Evolutionary conservation across 2,888 invertebrate genomes (phyloP).

Genomic region (Desoria tigrina): DNA sequence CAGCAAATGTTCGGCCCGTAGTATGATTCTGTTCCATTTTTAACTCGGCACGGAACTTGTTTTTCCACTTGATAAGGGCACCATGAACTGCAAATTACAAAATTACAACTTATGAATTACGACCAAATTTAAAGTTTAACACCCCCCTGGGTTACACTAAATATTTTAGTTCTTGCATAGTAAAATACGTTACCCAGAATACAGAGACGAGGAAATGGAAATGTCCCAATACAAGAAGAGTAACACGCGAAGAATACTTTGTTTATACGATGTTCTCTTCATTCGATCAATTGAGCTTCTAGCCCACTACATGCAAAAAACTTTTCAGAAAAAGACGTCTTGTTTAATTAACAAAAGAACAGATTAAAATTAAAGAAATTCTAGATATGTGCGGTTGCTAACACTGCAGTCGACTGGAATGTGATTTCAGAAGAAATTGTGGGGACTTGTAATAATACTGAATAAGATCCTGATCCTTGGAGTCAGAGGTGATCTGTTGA

Average conservation of each 20-base stretch:
- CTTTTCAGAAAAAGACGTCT: background rate
- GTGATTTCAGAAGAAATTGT: too few species aligned
- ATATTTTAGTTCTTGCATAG: background rate
- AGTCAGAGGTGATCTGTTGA: background rate
- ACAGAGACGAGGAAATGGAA: slow-evolving; percentile 18
- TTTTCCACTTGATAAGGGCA: slow-evolving; percentile 48
- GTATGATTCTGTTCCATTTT: slow-evolving; percentile 50
- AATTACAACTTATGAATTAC: background rate
- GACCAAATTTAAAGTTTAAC: too few species aligned
- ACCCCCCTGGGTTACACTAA: too few species aligned
- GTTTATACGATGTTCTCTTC: background rate
- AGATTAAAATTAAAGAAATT: too few species aligned
- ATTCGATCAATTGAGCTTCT: background rate
- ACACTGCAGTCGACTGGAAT: too few species aligned
- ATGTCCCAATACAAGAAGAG: slow-evolving; percentile 12
- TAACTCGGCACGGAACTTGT: slow-evolving; percentile 44
- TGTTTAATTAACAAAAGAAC: too few species aligned
- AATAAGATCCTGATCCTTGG: too few species aligned
- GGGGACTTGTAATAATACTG: too few species aligned
- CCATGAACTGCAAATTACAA: slow-evolving; percentile 40
- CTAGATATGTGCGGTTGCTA: too few species aligned
- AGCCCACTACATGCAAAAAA: background rate
- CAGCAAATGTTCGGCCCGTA: slow-evolving; percentile 49
- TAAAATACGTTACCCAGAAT: slow-evolving; percentile 29
- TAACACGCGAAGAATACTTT: background rate